phyloP scores from a whole-genome alignment of 1,140 invertebrate genomes.

The Holcopasites calliopsidis region DNA sequence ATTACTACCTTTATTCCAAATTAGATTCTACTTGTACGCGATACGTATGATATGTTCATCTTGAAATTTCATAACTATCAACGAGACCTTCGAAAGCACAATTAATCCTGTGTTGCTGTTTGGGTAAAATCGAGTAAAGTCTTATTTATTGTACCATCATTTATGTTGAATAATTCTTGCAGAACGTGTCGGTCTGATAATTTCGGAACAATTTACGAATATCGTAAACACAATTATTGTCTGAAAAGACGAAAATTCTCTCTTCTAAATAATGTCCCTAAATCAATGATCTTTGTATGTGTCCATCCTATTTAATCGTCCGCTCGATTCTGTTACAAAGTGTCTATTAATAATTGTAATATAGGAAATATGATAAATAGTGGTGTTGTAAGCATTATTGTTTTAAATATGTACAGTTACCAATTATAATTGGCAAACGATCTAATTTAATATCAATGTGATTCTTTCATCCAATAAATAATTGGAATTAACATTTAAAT shows the following conservation, averaged over 20 bases:
- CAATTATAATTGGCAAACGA: conserved; percentile 77
- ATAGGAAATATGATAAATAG: conserved; percentile 73
- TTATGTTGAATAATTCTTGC: conserved; percentile 42
- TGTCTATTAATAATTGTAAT: conserved; percentile 77
- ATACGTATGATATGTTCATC: conserved; percentile 49
- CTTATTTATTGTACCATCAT: conserved; percentile 63
- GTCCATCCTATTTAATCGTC: conserved; percentile 74
- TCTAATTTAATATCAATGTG: conserved; percentile 68
- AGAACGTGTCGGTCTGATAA: conserved; percentile 69
- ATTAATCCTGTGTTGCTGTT: conserved; percentile 56
- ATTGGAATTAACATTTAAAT: conserved; percentile 63
- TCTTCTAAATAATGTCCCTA: conserved; percentile 49
- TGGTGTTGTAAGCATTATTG: conserved; percentile 77
- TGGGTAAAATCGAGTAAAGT: conserved; percentile 57
- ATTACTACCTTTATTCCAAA: conserved; percentile 56
- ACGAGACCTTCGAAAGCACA: conserved; percentile 12
- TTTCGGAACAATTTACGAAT: conserved; percentile 66
- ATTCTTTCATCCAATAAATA: conserved; percentile 61
- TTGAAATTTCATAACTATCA: conserved; percentile 27
- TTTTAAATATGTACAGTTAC: conserved; percentile 79
- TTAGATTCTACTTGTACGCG: conserved; percentile 53
- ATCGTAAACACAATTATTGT: conserved; percentile 53
- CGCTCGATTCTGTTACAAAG: conserved; percentile 73
- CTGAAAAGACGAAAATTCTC: conserved; percentile 45
- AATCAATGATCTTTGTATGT: conserved; percentile 71